Percentiles rank a stretch among this genome's conserved stretches.
These are phyloP conservation scores for Drosophila parthenogenetica DNA, from an alignment of 2,888 invertebrate genomes.

Conservation along the genomic window DNA sequence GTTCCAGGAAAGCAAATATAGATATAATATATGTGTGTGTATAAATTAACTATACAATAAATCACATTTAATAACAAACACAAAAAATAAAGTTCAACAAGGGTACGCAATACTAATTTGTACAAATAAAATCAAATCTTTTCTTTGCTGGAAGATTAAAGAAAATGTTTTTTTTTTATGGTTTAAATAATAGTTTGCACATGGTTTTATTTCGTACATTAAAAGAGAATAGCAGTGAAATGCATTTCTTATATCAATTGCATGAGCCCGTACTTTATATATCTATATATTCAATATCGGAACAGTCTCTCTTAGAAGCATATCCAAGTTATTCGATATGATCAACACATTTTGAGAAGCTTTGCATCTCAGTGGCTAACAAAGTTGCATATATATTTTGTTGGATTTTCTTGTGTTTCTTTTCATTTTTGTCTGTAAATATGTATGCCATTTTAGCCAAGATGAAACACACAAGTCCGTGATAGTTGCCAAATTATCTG, in stretches of 20 bases:
- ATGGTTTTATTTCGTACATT: not conserved
- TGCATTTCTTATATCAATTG: constrained; percentile 45
- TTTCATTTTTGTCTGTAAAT: constrained; percentile 6
- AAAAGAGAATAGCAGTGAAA: constrained; percentile 22
- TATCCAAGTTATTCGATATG: constrained; percentile 30
- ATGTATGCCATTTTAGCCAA: constrained; percentile 25
- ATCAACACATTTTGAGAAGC: constrained; percentile 15
- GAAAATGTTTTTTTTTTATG: too few relatives aligned
- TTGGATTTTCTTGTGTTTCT: constrained; percentile 1
- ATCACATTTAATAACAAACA: constrained; percentile 39
- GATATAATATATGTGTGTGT: not conserved
- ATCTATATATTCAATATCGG: constrained; percentile 14
- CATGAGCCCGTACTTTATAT: constrained; percentile 42
- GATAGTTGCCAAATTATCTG: not conserved
- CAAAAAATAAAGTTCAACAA: constrained; percentile 52
- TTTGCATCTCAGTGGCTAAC: constrained; percentile 35
- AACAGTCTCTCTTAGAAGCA: constrained; percentile 20
- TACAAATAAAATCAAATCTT: constrained; percentile 13
- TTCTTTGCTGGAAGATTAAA: not conserved
- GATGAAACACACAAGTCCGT: constrained; percentile 6
- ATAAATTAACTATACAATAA: constrained; percentile 35
- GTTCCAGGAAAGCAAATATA: constrained; percentile 6
- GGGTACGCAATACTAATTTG: constrained; percentile 27
- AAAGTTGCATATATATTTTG: constrained; percentile 27
- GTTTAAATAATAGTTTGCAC: too few relatives aligned